Conservation (phyloP, 2,888 invertebrate species). For the Nephrotoma flavescens region DNA sequence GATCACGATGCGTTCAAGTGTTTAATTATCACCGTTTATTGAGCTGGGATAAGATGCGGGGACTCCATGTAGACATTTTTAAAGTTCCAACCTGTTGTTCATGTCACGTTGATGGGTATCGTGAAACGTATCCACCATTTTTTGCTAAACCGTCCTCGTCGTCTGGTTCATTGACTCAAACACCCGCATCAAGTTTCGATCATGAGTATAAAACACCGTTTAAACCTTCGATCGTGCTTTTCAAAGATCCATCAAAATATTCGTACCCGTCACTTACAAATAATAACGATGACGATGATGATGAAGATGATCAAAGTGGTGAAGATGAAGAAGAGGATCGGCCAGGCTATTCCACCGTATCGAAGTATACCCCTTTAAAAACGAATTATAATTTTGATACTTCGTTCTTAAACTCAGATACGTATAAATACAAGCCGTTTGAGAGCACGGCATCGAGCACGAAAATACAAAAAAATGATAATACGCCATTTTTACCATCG, state of each 20-base stretch:
- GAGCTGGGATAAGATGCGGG: slow-evolving; percentile 67
- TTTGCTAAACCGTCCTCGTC: background rate
- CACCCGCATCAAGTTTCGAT: background rate
- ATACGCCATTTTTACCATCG: background rate
- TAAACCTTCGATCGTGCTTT: background rate
- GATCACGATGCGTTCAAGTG: slow-evolving; percentile 67
- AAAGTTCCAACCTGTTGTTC: slow-evolving; percentile 74
- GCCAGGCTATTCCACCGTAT: background rate
- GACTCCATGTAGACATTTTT: slow-evolving; percentile 71
- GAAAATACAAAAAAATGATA: background rate
- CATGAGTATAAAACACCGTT: background rate
- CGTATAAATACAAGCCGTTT: background rate
- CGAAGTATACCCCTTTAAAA: background rate
- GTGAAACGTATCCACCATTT: slow-evolving; percentile 48
- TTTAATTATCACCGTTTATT: slow-evolving; percentile 69
- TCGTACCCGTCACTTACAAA: slow-evolving; percentile 14
- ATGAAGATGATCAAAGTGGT: slow-evolving; percentile 19
- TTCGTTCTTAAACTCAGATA: background rate
- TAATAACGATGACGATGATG: slow-evolving; percentile 23
- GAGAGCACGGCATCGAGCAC: background rate
- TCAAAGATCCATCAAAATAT: background rate
- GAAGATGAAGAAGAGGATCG: slow-evolving; percentile 20
- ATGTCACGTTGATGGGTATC: slow-evolving; percentile 65
- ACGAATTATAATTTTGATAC: background rate
- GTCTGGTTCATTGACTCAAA: background rate